Evolutionary conservation across 2,113 vertebrate genomes (phyloP).

Genomic region (Phaethornis superciliosus): DNA sequence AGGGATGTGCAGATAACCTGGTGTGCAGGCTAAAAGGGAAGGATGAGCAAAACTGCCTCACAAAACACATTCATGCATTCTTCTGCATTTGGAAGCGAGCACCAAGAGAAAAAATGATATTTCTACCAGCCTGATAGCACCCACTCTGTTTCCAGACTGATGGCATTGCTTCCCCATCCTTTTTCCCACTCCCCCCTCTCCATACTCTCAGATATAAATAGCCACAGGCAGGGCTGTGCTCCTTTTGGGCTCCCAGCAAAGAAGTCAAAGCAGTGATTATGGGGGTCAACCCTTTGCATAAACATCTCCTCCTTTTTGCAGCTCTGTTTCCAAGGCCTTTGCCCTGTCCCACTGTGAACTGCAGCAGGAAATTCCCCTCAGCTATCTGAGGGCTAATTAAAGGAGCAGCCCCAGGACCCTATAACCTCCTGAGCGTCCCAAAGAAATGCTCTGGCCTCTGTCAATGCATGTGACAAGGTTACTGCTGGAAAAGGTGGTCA

Average conservation of each 20-base stretch:
- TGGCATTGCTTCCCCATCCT: background rate
- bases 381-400: constrained; percentile 51
- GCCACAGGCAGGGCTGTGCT: accelerated
- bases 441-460: constrained; percentile 61
- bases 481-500: background rate
- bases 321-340: constrained; percentile 2
- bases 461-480: constrained; percentile 44
- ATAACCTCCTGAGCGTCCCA: background rate
- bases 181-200: background rate
- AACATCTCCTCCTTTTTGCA: background rate
- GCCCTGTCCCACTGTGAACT: background rate
- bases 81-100: background rate
- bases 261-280: background rate
- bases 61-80: background rate
- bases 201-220: background rate
- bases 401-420: background rate
- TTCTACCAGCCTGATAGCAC: background rate
- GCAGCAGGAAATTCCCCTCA: constrained; percentile 42
- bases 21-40: background rate
- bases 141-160: accelerated
- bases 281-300: background rate
- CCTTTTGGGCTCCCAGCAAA: background rate
- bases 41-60: accelerated
- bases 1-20: background rate
- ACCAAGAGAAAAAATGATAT: background rate